These are phyloP conservation scores for Drosophila acutilabella DNA, from an alignment of 2,888 invertebrate species.

Conservation along the genomic window DNA sequence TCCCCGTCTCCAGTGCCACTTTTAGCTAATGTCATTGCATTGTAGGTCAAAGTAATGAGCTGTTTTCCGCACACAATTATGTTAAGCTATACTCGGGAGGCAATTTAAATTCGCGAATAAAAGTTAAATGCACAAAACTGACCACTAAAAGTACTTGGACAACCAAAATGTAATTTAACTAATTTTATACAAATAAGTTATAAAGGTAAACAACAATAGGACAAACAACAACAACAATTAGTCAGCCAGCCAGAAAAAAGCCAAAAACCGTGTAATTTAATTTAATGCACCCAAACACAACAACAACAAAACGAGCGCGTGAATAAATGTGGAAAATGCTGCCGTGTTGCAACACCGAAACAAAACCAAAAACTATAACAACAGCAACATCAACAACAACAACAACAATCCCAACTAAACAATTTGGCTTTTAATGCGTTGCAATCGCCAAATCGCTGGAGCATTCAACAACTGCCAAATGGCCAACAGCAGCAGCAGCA, in stretches of 20 bases:
- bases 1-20: not conserved
- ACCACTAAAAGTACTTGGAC: constrained; percentile 21
- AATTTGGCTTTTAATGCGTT: constrained; percentile 43
- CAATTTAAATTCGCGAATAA: constrained; percentile 38
- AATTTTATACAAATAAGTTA: constrained; percentile 66
- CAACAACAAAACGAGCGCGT: constrained; percentile 38
- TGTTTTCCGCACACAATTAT: constrained; percentile 3
- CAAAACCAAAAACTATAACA: constrained; percentile 19
- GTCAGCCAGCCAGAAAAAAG: constrained; percentile 40
- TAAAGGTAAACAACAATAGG: constrained; percentile 44
- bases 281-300: constrained; percentile 55
- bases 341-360: constrained; percentile 47
- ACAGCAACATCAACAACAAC: constrained; percentile 18
- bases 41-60: not conserved
- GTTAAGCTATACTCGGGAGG: not conserved
- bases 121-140: constrained; percentile 22
- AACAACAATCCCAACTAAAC: not conserved
- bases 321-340: constrained; percentile 63
- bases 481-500: constrained; percentile 3
- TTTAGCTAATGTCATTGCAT: constrained; percentile 8
- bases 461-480: constrained; percentile 44
- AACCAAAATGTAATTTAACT: constrained; percentile 65
- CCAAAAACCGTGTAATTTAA: constrained; percentile 66
- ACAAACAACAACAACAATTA: constrained; percentile 41
- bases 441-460: constrained; percentile 52